A percentile compares a stretch with the other conserved stretches of the same genome.
Conservation (phyloP, 2,113 vertebrate genomes). For the Holacanthus passer region DNA sequence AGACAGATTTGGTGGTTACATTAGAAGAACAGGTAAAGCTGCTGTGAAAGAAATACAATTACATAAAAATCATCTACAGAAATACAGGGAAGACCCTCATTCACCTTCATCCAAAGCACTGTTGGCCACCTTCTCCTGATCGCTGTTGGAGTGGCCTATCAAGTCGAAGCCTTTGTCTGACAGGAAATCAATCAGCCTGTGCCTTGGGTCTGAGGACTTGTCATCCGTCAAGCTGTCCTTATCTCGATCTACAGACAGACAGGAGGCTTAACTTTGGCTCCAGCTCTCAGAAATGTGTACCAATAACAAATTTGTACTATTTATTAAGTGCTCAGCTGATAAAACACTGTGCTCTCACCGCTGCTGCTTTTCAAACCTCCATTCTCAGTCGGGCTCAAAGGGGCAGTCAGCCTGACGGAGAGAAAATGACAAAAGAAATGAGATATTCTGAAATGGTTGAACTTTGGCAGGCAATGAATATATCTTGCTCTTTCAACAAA, state of each 20-base stretch:
- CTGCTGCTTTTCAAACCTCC: conserved; percentile 74
- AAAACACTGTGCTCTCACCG: conserved; percentile 66
- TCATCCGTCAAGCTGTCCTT: conserved; percentile 78
- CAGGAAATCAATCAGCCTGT: conserved; percentile 82
- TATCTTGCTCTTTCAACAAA: neutral
- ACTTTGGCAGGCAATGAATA: conserved; percentile 15
- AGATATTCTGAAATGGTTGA: conserved; percentile 29
- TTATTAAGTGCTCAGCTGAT: conserved; percentile 28
- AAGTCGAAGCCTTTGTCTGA: conserved; percentile 81
- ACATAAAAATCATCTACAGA: neutral
- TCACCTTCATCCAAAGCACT: conserved; percentile 85
- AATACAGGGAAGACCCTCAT: conserved; percentile 6
- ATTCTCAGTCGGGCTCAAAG: conserved; percentile 81
- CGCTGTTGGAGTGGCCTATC: conserved; percentile 77
- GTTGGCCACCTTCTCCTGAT: conserved; percentile 76
- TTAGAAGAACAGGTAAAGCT: conserved; percentile 18
- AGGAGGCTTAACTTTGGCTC: conserved; percentile 28
- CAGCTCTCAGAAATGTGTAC: conserved; percentile 27
- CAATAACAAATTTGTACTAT: conserved; percentile 38
- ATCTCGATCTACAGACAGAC: conserved; percentile 75
- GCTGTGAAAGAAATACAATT: neutral
- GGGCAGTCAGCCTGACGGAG: conserved; percentile 54
- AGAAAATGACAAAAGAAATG: conserved; percentile 49
- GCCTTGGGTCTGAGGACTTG: conserved; percentile 67
- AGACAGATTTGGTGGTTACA: conserved; percentile 24